Base-by-base conservation (phyloP, 2,888 invertebrate genomes). In the Nasonovia ribisnigri region DNA sequence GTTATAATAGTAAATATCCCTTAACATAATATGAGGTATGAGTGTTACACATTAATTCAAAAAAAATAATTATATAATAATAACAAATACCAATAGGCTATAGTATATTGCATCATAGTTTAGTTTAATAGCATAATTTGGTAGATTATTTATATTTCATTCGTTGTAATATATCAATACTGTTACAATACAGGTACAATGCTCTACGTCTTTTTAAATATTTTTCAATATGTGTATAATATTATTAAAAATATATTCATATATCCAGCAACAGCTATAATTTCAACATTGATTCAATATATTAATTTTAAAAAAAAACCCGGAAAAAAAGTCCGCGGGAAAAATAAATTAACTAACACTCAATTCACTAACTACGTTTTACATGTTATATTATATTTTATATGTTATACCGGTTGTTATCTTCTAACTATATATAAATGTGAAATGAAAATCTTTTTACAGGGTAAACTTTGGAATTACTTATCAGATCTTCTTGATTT, bases 21-120 rank as follows among this genome's bases (percentile, higher is more conserved):
- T 60, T 29, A 60, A 60, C 0, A n/a, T n/a, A 67, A n/a, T 67
- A 67, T 4, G n/a, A 67, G n/a, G 13, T 67, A 13, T 67, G n/a
- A 13, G 13, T 67, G 29, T 13, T n/a, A 67, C 24, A 5, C 10
- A 60, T 60, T 51, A 51, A 51, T 51, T 51, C 10, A n/a, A 67
- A 67, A 67, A 67, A n/a, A n/a, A n/a, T 67, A 67, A n/a, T 67
- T n/a, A 67, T 16, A n/a, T 67, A 67, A n/a, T 67, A 67, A 67
- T 16, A 67, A n/a, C 67, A n/a, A 67, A n/a, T 60, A n/a, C 13
- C 16, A 20, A 8, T 51, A 51, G 16, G 46, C 46, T 46, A 4
- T n/a, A n/a, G 29, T n/a, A 13, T n/a, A 16, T 51, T 51, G 16
- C 51, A 51, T 51, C 51, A 67, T 67, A 11, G 13, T n/a, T 67